Evolutionary conservation across 2,797 vertebrate species (phyloP), one percentile per base, ranked within the genome.

Genomic region (Danio tinwini): DNA sequence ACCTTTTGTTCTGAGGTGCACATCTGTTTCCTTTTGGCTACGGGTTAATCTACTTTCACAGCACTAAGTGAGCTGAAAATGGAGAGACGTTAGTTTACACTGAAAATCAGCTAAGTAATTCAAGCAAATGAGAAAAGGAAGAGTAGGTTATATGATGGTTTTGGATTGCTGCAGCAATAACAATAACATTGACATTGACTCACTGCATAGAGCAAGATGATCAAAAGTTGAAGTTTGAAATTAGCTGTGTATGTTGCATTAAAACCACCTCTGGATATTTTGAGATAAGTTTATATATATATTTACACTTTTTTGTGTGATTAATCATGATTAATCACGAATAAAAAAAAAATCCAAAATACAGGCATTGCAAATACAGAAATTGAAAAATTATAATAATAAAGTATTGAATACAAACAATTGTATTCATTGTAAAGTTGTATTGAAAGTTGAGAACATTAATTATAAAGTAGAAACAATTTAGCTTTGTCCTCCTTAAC

Each of bases 21-120:
- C 87, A 88, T 88, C 85, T 88, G 88, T 86, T 88, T 88, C 86
- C 86, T 85, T 74, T 85, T 83, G 80, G 64, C 65, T 40, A 19
- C 11, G n/a, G 63, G 61, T 65, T 76, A 70, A 67, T 76, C 68
- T 76, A 49, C 75, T 82, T 61, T 52, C 74, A 29, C 64, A 14
- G 67, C 64, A 29, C 39, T 78, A 75, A 83, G 84, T 83, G 76
- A 83, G 74, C 82, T 76, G 76, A 81, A 82, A 83, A 86, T 50
- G 74, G 70, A 74, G 69, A 56, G 29, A 80, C 74, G 56, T 80
- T 77, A 76, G 78, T 74, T 63, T 75, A 78, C 71, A 50, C 52
- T 76, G 14, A 76, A 52, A 52, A 68, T n/a, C 61, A n/a, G 55
- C 44, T 53, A 12, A 17, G 14, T 65, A 49, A 70, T 49, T 47